A percentile compares a stretch with the other conserved stretches of the same genome.
phyloP scores from a whole-genome alignment of 1,140 invertebrate species.

The Melanaphis sacchari region DNA sequence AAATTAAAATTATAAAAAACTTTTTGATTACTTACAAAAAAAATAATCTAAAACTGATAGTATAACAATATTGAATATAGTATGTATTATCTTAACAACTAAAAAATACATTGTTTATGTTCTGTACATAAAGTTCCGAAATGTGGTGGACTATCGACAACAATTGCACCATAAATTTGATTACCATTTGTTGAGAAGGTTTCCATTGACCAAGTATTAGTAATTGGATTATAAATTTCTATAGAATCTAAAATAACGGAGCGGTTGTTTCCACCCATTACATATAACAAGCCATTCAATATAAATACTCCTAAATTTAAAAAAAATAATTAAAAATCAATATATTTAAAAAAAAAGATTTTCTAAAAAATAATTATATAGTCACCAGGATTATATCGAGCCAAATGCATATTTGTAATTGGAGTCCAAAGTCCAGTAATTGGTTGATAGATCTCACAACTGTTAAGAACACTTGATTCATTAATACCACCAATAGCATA shows the following conservation, averaged over 20 bases:
- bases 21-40: too few relatives aligned
- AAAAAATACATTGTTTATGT: too few relatives aligned
- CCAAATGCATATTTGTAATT: slow-evolving; percentile 91
- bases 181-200: slow-evolving; percentile 85
- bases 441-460: slow-evolving; percentile 85
- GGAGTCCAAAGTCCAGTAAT: slow-evolving; percentile 81
- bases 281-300: slow-evolving; percentile 83
- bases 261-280: slow-evolving; percentile 90
- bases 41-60: too few relatives aligned
- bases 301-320: slow-evolving; percentile 78
- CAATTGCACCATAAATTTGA: slow-evolving; percentile 93
- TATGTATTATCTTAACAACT: too few relatives aligned
- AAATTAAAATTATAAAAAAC: too few relatives aligned
- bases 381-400: slow-evolving; percentile 87
- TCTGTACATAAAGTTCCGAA: slow-evolving; percentile 22
- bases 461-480: slow-evolving; percentile 86
- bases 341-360: neutral
- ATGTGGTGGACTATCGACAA: slow-evolving; percentile 77
- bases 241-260: slow-evolving; percentile 85
- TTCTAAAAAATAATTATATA: neutral
- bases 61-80: too few relatives aligned
- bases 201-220: slow-evolving; percentile 83
- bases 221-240: slow-evolving; percentile 86
- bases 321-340: neutral
- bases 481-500: slow-evolving; percentile 94